Percentiles rank a stretch among this genome's conserved stretches.
Evolutionary conservation across 1,140 invertebrate genomes (phyloP).

Genomic region (Bradynema listronoti): DNA sequence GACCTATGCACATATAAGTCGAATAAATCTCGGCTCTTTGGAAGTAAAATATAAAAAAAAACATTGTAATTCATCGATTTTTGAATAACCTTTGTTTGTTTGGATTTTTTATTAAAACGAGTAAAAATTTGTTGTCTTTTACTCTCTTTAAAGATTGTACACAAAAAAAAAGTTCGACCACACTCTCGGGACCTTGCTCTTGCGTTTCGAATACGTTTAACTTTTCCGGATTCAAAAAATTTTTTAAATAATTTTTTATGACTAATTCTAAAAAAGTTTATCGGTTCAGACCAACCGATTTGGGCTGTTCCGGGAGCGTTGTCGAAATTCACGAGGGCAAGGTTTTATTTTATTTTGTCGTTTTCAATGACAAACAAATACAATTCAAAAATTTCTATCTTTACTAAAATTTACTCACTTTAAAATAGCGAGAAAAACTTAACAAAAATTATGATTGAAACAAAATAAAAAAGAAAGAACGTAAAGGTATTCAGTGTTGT

Average conservation of each 20-base stretch:
- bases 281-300: background rate
- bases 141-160: background rate
- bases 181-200: slow-evolving; percentile 19
- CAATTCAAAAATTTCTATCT: background rate
- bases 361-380: background rate
- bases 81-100: background rate
- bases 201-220: slow-evolving; percentile 19
- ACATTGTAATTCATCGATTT: slow-evolving; percentile 9
- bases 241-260: slow-evolving; percentile 16
- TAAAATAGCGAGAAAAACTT: background rate
- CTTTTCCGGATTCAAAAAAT: no score
- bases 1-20: background rate
- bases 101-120: no score
- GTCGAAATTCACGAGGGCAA: slow-evolving; percentile 14
- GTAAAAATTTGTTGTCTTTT: slow-evolving; percentile 17
- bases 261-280: slow-evolving; percentile 7
- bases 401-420: background rate
- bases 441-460: background rate
- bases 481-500: background rate
- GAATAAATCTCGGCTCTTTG: background rate
- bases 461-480: no score
- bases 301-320: slow-evolving; percentile 9
- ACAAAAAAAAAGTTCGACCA: background rate
- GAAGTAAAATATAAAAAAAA: slow-evolving; percentile 6
- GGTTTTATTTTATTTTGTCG: slow-evolving; percentile 3